These are phyloP conservation scores for Anarrhichthys ocellatus DNA, from an alignment of 2,113 vertebrate species.

Conservation along the genomic window DNA sequence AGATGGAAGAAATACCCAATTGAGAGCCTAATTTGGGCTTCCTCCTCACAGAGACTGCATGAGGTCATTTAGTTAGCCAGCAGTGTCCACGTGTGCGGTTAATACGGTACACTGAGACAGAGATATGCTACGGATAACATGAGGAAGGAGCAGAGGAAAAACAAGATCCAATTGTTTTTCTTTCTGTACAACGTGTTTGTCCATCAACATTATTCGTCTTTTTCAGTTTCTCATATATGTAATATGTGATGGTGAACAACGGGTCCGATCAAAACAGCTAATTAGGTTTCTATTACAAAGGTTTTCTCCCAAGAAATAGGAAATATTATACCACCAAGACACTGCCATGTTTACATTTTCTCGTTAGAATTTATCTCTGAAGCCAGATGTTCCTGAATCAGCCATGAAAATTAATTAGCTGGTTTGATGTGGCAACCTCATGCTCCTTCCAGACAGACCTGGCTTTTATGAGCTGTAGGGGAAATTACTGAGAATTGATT, in stretches of 20 bases:
- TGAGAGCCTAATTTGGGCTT: slow-evolving; percentile 61
- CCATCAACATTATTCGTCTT: slow-evolving; percentile 9
- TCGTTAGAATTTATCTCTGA: slow-evolving; percentile 75
- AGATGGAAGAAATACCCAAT: slow-evolving; percentile 66
- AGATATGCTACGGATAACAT: slow-evolving; percentile 52
- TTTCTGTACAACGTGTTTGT: neutral
- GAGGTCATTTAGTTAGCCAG: slow-evolving; percentile 64
- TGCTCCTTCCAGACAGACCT: slow-evolving; percentile 76
- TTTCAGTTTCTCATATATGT: slow-evolving; percentile 17
- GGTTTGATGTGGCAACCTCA: slow-evolving; percentile 78
- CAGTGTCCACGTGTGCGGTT: slow-evolving; percentile 48
- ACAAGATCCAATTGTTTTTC: slow-evolving; percentile 13
- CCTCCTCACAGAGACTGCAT: slow-evolving; percentile 54
- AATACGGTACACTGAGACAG: slow-evolving; percentile 37
- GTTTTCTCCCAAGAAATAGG: slow-evolving; percentile 52
- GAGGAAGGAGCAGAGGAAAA: slow-evolving; percentile 20
- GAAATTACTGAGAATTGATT: slow-evolving; percentile 81
- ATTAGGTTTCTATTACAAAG: slow-evolving; percentile 55
- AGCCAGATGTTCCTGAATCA: slow-evolving; percentile 79
- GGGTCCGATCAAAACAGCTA: slow-evolving; percentile 52
- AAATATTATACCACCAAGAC: slow-evolving; percentile 54
- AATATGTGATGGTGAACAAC: slow-evolving; percentile 10
- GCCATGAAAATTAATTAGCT: slow-evolving; percentile 82
- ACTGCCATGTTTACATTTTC: slow-evolving; percentile 77
- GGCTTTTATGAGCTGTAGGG: slow-evolving; percentile 79